Base-by-base conservation (phyloP, 2,797 vertebrate species). In the Pipistrellus pygmaeus region DNA sequence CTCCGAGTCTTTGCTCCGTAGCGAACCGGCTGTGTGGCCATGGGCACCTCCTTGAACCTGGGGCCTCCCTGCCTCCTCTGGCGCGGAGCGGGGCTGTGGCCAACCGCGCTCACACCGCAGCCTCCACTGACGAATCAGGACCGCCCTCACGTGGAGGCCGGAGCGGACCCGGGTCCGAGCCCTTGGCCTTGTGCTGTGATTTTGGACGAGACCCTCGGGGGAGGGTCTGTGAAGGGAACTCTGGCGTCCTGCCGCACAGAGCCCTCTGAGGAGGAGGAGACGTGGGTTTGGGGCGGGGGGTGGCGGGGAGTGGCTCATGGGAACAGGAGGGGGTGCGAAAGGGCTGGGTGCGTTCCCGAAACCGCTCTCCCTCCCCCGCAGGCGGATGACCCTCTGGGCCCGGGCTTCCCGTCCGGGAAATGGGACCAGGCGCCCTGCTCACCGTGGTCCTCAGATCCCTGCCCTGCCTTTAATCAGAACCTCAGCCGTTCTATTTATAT, bases 391-490 rank as follows among this genome's bases (percentile, higher is more conserved):
- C 60, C 77, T 23, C 41, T 3, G 15, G 71, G 17, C 23, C 86
- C 38, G 12, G 0, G 6, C 6, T 88, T 84, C 78, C 75, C 55
- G 9, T 21, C 75, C 48, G 51, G 89, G 73, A 94, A 89, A 82
- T 87, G 93, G 81, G 87, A 85, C 30, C 62, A 76, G 92, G 44
- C n/a, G 11, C 48, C 23, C 80, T 46, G 62, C 41, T 76, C 27
- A 14, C 46, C 48, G 55, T 2, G 44, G 35, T 46, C 41, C 64
- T 76, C 20, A 38, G 77, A 30, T 15, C 75, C 60, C 92, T 69
- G 48, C 62, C 55, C 80, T 41, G 55, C n/a, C 2, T 84, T 60
- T 30, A 48, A 80, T 82, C 60, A 27, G 66, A 68, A 89, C 90
- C 30, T 44, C 46, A 51, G 81, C 38, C 60, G 0, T 96, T 78